Base-by-base conservation (phyloP, 2,113 vertebrate genomes). In the Pseudorasbora parva region DNA sequence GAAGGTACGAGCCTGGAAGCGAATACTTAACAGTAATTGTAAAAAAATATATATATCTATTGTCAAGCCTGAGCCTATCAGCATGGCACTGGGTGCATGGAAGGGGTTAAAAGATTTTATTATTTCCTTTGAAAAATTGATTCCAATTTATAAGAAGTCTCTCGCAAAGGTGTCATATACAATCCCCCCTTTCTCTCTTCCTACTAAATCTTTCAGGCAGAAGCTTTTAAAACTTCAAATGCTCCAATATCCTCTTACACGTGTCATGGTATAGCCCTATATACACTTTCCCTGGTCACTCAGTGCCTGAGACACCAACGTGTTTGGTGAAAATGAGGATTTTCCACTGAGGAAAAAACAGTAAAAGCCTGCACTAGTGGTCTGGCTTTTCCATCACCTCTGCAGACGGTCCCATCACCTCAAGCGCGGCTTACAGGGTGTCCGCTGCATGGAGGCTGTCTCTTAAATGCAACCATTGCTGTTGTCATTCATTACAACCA, bases 201-300 rank as follows among this genome's bases (percentile, higher is more conserved):
- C 87, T 88, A 86, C 92, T 93, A 93, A 94, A 94, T 93, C 92
- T 93, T 92, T 93, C 91, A 93, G 92, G 91, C 93, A 94, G 94
- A 93, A 93, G 91, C 93, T 93, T 94, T 95, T 94, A 93, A 95
- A 95, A 94, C 92, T 94, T 95, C 93, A 95, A 94, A 93, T 94
- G 91, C 90, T 75, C 87, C 87, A 80, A 92, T 92, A 93, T 94
- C 93, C 90, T 82, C 92, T 94, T 94, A 92, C 93, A 93, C 87
- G 6, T 92, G 93, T 92, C 91, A 93, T 90, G 84, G 90, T 91
- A 91, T 88, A 89, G 90, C 85, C 90, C 90, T 85, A 87, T 92
- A 90, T 87, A 91, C 86, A 83, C 87, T 85, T 90, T 89, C 92
- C 89, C 91, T 91, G 90, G 87, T 88, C 87, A 21, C 73, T 78